Percentiles rank a stretch among this genome's conserved stretches.
These are phyloP conservation scores for Pseudococcus longispinus DNA, from an alignment of 2,888 invertebrate species.

Conservation along the genomic window DNA sequence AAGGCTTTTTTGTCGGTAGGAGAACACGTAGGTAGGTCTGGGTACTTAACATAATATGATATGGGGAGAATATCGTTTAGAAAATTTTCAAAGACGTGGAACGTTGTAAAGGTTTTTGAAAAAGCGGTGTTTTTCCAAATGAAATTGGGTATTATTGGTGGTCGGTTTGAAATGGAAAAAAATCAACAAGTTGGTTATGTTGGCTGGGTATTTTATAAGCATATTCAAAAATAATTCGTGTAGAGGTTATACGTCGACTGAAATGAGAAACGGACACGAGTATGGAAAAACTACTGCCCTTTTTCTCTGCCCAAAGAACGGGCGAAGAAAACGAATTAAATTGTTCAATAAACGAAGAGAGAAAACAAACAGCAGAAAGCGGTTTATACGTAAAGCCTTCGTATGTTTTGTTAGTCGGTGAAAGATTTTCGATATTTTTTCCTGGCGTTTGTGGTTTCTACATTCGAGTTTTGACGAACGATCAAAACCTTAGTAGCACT, in stretches of 20 bases:
- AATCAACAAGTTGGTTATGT: neutral
- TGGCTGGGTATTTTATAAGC: neutral
- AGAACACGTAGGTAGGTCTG: neutral
- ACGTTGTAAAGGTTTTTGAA: neutral
- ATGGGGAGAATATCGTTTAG: neutral
- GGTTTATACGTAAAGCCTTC: neutral
- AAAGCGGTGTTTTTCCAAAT: neutral
- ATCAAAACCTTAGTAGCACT: neutral
- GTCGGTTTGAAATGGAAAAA: neutral
- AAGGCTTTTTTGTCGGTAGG: neutral
- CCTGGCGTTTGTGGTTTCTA: neutral
- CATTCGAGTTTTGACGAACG: neutral
- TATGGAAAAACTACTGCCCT: neutral
- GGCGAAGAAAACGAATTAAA: neutral
- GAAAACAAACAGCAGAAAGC: neutral
- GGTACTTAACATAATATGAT: neutral
- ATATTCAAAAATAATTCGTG: neutral
- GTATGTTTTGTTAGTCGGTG: neutral
- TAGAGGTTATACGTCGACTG: neutral
- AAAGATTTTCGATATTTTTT: slow-evolving; percentile 5
- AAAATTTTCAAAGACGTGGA: neutral
- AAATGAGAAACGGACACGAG: neutral
- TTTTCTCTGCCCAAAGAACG: neutral
- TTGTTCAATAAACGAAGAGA: neutral
- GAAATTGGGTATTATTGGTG: neutral